Evolutionary conservation across 2,888 invertebrate genomes (phyloP).

Genomic region (Euproctis similis): DNA sequence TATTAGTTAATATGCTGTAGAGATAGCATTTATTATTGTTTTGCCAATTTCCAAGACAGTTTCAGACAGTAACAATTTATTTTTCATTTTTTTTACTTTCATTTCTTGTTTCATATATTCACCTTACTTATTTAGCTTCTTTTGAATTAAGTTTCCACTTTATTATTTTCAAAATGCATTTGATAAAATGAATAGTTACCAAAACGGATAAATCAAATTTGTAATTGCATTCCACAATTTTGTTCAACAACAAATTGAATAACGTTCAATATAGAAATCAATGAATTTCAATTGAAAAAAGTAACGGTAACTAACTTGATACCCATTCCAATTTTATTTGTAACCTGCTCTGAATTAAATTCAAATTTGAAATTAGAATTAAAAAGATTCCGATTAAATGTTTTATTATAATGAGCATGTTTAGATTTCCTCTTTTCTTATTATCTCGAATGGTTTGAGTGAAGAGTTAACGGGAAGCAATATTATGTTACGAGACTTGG

Average conservation of each 20-base stretch:
- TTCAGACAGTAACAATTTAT: too few species aligned
- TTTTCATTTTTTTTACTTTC: too few species aligned
- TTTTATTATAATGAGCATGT: not conserved
- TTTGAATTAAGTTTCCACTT: too few species aligned
- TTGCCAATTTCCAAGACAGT: too few species aligned
- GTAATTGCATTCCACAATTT: conserved; percentile 14
- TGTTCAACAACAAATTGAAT: conserved; percentile 6
- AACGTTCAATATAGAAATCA: conserved; percentile 12
- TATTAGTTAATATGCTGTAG: too few species aligned
- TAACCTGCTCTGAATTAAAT: conserved; percentile 10
- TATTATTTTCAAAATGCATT: too few species aligned
- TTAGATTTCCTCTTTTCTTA: not conserved
- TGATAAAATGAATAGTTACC: too few species aligned
- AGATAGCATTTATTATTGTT: too few species aligned
- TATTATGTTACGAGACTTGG: too few species aligned
- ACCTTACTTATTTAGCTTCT: too few species aligned
- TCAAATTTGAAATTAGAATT: conserved; percentile 4
- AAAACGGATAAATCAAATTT: not conserved
- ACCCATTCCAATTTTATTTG: conserved; percentile 17
- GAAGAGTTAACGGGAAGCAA: too few species aligned
- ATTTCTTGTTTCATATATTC: too few species aligned
- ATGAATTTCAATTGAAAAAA: conserved; percentile 16
- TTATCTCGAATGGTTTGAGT: not conserved
- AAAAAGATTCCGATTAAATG: not conserved
- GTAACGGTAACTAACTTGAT: conserved; percentile 9